Conservation (phyloP, 2,797 vertebrate species). For the Poeciliopsis gracilis region DNA sequence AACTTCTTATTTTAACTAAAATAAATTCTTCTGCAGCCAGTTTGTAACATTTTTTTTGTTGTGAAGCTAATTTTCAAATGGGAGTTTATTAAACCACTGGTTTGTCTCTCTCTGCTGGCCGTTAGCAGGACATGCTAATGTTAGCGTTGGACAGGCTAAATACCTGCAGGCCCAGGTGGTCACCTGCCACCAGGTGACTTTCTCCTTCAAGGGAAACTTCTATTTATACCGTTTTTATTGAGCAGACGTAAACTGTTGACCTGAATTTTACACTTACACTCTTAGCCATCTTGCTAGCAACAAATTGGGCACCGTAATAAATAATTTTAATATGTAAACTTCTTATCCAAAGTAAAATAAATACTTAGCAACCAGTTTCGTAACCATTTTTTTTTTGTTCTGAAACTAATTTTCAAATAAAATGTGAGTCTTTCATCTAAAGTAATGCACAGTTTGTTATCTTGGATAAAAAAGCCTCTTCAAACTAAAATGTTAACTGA, state of each 20-base stretch:
- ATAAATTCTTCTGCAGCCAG: background rate
- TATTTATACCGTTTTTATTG: too few relatives aligned
- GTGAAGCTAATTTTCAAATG: background rate
- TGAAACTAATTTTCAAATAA: background rate
- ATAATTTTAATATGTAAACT: background rate
- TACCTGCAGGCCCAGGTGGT: too few relatives aligned
- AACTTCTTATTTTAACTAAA: background rate
- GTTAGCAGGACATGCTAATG: too few relatives aligned
- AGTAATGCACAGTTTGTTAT: background rate
- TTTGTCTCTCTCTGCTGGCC: too few relatives aligned
- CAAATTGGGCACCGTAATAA: background rate
- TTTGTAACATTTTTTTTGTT: background rate
- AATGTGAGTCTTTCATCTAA: slow-evolving; percentile 4
- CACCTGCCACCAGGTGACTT: too few relatives aligned
- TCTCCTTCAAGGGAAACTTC: too few relatives aligned
- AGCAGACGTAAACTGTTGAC: background rate
- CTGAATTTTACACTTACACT: too few relatives aligned
- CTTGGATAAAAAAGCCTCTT: background rate
- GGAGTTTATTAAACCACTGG: too few relatives aligned
- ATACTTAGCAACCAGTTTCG: background rate
- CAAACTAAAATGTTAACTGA: slow-evolving; percentile 9
- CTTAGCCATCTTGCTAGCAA: background rate
- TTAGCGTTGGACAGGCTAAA: too few relatives aligned
- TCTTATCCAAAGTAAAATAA: background rate
- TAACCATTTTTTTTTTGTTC: background rate